Conservation (phyloP, 2,113 vertebrate genomes). For the Triplophysa dalaica region DNA sequence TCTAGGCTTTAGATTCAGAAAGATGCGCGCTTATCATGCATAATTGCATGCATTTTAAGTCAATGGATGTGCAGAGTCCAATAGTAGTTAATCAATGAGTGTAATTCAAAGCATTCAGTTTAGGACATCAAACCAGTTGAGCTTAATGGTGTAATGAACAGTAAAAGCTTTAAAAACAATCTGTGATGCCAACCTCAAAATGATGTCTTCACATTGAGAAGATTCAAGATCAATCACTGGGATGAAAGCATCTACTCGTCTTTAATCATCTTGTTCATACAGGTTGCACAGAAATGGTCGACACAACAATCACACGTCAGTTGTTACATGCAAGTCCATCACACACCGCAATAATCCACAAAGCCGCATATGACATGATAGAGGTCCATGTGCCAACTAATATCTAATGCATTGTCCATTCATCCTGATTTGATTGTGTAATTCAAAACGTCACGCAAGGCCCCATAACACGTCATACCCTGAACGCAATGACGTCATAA, state of each 20-base stretch:
- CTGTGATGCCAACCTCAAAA: neutral
- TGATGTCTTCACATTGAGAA: neutral
- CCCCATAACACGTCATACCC: slow-evolving; percentile 1
- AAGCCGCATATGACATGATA: too few relatives aligned
- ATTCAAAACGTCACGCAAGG: slow-evolving; percentile 5
- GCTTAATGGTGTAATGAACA: too few relatives aligned
- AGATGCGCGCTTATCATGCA: neutral
- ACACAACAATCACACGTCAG: neutral
- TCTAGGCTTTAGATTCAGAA: neutral
- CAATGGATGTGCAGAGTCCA: neutral
- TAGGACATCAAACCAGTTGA: neutral
- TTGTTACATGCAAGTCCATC: too few relatives aligned
- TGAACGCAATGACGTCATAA: neutral
- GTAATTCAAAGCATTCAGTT: neutral
- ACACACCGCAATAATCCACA: too few relatives aligned
- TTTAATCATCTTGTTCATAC: neutral
- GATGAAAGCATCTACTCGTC: neutral
- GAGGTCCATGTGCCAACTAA: neutral
- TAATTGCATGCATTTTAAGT: slow-evolving; percentile 7
- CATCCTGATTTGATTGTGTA: neutral
- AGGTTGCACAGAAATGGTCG: neutral
- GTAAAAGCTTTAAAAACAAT: too few relatives aligned
- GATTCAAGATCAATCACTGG: neutral
- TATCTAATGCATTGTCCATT: neutral
- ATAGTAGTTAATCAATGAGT: too few relatives aligned